Percentiles rank a stretch among this genome's conserved stretches.
phyloP scores from a whole-genome alignment of 1,140 invertebrate species.

The Augochlora pura region DNA sequence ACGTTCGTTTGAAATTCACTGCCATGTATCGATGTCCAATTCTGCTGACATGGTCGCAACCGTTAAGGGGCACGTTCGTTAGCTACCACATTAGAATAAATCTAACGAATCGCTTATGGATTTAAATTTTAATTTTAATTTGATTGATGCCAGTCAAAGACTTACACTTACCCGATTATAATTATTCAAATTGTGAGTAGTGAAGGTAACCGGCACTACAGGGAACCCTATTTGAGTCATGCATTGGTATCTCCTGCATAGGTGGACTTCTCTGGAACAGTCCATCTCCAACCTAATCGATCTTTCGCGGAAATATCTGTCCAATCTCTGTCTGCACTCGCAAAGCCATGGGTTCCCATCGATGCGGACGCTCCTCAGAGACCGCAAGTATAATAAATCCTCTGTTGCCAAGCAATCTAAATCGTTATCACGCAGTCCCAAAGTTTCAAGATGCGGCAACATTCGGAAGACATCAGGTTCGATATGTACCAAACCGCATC shows the following conservation, averaged over 20 bases:
- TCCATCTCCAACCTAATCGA: constrained; percentile 50
- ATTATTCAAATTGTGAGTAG: background rate
- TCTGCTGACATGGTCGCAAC: background rate
- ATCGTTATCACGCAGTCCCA: constrained; percentile 69
- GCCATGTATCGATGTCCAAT: background rate
- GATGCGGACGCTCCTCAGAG: constrained; percentile 57
- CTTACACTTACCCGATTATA: constrained; percentile 11
- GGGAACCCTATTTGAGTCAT: constrained; percentile 57
- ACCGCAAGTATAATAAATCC: constrained; percentile 43
- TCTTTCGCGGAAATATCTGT: constrained; percentile 52
- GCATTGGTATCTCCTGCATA: constrained; percentile 47
- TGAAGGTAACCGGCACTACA: constrained; percentile 8
- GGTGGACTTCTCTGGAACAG: background rate
- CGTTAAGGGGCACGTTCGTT: too few relatives aligned
- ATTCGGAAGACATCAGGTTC: constrained; percentile 62
- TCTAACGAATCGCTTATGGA: too few relatives aligned
- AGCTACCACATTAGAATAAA: too few relatives aligned
- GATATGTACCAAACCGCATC: constrained; percentile 61
- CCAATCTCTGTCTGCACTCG: constrained; percentile 57
- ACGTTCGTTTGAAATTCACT: constrained; percentile 47
- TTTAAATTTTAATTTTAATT: too few relatives aligned
- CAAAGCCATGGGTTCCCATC: constrained; percentile 70
- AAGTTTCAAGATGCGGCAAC: constrained; percentile 54
- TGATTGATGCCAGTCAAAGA: too few relatives aligned
- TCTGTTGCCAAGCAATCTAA: constrained; percentile 68